Evolutionary conservation across 2,113 vertebrate species (phyloP), one percentile per base, ranked within the genome.

Genomic region (Thermophis baileyi): DNA sequence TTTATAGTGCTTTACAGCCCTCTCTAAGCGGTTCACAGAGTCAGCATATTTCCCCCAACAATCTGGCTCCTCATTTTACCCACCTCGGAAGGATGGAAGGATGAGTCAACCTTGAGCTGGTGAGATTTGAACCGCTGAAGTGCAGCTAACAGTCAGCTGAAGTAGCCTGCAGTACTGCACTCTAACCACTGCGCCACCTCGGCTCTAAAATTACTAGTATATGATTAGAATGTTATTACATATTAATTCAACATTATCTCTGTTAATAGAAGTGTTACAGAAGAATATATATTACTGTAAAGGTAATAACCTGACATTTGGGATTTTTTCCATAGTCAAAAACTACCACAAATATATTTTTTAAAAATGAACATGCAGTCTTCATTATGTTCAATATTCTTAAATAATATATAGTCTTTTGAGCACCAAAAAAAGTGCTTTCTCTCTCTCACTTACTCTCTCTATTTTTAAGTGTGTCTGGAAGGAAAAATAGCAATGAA

Each of bases 231-330:
- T 90, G 91, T 89, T 91, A 50, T 81, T 93, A 95, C 94, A 91
- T 93, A 92, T 94, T 93, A 47, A 92, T 81, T 92, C 91, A 90
- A 57, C 89, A 85, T 85, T 93, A 69, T 87, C 85, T 94, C 93
- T 94, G 94, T 94, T 95, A 91, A 91, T 92, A 93, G 44, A 91
- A 87, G 35, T 90, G 54, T 89, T 90, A 89, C 90, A 54, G 88
- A 46, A 94, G 91, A 40, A 40, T 81, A 95, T 9, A 85, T 55
- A 44, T 7, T 27, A 6, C 9, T 47, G 53, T 46, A 47, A 51
- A 53, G 88, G 4, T 89, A 51, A 86, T 91, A 85, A 30, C 35
- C 20, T 54, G 24, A 85, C 53, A 44, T n/a, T 86, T 40, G 18
- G 18, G 7, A 7, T 40, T 18, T 7, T 6, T 81, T 81, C 74